These are phyloP conservation scores for Tichodroma muraria DNA, from an alignment of 2,113 vertebrate genomes.

Conservation along the genomic window DNA sequence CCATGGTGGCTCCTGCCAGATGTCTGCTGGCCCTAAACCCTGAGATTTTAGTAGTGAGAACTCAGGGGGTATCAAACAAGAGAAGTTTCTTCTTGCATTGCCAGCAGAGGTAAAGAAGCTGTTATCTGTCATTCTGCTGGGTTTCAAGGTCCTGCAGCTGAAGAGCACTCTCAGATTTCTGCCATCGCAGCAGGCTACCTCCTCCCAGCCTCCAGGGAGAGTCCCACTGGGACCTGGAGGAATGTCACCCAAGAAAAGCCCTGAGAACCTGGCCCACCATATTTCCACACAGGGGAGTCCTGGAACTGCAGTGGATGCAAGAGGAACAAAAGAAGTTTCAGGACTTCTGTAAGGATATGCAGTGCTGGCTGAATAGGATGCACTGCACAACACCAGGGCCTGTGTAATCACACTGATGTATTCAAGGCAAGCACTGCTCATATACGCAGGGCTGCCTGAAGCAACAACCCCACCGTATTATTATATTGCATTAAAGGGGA, in stretches of 20 bases:
- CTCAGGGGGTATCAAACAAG: neutral
- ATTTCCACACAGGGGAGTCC: neutral
- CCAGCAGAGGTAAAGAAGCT: neutral
- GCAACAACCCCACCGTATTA: neutral
- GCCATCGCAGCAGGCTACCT: fast-evolving
- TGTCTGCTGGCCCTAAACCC: neutral
- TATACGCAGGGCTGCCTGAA: fast-evolving
- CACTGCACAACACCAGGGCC: neutral
- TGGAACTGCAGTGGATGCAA: neutral
- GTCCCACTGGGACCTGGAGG: neutral
- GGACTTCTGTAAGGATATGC: neutral
- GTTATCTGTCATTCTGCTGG: neutral
- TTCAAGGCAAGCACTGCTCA: neutral
- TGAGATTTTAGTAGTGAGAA: neutral
- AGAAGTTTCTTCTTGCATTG: neutral
- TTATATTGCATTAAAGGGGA: neutral
- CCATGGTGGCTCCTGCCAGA: neutral
- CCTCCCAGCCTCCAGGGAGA: neutral
- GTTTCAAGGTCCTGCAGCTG: neutral
- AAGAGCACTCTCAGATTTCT: neutral
- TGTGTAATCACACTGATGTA: neutral
- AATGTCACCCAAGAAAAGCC: neutral
- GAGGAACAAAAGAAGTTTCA: neutral
- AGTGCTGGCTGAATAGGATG: neutral
- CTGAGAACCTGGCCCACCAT: fast-evolving